Conservation (phyloP, 1,140 invertebrate species). For the Parapsyche elsis region DNA sequence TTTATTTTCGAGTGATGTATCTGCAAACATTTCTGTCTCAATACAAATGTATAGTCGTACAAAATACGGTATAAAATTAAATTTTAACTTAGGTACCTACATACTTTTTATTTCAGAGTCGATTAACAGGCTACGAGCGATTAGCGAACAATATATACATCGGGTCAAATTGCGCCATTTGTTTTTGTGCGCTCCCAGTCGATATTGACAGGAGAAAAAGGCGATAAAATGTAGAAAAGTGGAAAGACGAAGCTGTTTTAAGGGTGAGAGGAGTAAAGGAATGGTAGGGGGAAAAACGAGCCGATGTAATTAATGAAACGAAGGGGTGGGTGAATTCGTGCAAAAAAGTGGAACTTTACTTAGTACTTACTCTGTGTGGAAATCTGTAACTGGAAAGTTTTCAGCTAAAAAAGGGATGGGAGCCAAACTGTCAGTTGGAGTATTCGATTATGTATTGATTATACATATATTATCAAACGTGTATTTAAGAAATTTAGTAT, state of each 20-base stretch:
- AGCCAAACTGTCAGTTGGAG: conserved; percentile 41
- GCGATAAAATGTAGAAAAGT: conserved; percentile 25
- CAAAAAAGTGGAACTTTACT: conserved; percentile 17
- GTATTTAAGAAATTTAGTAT: too few relatives aligned
- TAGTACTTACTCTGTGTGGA: conserved; percentile 20
- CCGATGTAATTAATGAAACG: conserved; percentile 43
- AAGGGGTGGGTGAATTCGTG: conserved; percentile 14
- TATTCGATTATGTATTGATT: too few relatives aligned
- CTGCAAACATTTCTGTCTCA: too few relatives aligned
- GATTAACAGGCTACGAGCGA: conserved; percentile 23
- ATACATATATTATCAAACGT: too few relatives aligned
- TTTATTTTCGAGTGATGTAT: too few relatives aligned
- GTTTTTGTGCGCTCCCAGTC: neutral
- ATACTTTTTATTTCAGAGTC: neutral
- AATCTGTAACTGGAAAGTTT: conserved; percentile 38
- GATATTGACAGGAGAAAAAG: conserved; percentile 26
- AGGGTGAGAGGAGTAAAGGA: neutral
- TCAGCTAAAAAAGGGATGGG: neutral
- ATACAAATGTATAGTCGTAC: too few relatives aligned
- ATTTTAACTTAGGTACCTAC: too few relatives aligned
- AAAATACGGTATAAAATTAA: too few relatives aligned
- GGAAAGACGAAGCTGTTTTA: neutral
- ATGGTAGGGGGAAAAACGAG: neutral
- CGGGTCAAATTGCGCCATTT: conserved; percentile 26
- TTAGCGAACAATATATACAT: conserved; percentile 36